phyloP scores from a whole-genome alignment of 2,113 vertebrate genomes.

The Heteronetta atricapilla region DNA sequence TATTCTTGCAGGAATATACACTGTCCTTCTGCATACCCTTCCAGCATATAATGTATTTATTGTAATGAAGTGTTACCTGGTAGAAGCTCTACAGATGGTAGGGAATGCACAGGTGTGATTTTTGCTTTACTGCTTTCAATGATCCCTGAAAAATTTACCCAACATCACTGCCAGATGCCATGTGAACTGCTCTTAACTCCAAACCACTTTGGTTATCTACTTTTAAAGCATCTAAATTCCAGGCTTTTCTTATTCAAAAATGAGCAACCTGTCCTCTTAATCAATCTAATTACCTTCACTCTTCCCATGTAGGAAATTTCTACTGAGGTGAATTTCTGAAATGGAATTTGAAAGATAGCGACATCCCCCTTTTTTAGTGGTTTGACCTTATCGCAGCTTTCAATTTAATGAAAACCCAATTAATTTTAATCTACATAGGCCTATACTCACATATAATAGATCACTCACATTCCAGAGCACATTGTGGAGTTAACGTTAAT shows the following conservation, averaged over 20 bases:
- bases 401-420: slow-evolving; percentile 43
- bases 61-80: neutral
- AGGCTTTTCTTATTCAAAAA: neutral
- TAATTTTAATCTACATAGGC: slow-evolving; percentile 26
- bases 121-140: neutral
- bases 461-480: neutral
- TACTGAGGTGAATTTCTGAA: neutral
- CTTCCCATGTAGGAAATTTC: slow-evolving; percentile 38
- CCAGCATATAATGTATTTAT: neutral
- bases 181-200: neutral
- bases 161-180: neutral
- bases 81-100: neutral
- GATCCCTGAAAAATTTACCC: neutral
- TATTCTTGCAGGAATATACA: too few species aligned
- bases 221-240: neutral
- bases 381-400: slow-evolving; percentile 18
- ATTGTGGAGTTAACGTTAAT: neutral
- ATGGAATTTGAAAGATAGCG: slow-evolving; percentile 35
- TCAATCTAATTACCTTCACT: slow-evolving; percentile 20
- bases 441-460: neutral
- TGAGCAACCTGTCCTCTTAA: neutral
- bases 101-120: neutral
- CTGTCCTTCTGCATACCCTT: too few species aligned
- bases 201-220: neutral
- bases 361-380: slow-evolving; percentile 21